A percentile compares a stretch with the other conserved stretches of the same genome.
Evolutionary conservation across 2,888 invertebrate genomes (phyloP).

Genomic region (Orthosia gothica): DNA sequence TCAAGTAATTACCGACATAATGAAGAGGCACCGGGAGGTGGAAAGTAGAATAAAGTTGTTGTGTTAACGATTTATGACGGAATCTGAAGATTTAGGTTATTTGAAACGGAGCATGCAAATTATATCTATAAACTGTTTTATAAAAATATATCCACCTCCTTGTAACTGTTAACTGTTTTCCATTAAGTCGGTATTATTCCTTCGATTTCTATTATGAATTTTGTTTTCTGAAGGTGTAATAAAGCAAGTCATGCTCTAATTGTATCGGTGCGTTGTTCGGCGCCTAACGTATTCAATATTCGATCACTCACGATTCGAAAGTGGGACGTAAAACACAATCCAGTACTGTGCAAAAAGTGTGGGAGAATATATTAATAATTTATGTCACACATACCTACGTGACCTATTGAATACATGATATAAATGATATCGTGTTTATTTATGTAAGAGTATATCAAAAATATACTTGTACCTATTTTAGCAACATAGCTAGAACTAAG

Average conservation of each 20-base stretch:
- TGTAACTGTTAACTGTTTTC: conserved; percentile 32
- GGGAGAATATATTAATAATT: conserved; percentile 26
- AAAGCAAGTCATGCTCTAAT: conserved; percentile 57
- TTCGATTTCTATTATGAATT: conserved; percentile 38
- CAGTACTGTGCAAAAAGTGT: conserved; percentile 23
- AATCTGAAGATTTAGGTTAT: background rate
- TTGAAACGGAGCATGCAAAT: conserved; percentile 19
- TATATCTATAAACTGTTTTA: background rate
- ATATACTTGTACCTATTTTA: conserved; percentile 3
- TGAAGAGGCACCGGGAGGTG: conserved; percentile 9
- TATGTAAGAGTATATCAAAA: background rate
- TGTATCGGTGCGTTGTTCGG: conserved; percentile 30
- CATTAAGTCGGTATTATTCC: conserved; percentile 31
- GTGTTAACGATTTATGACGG: conserved; percentile 24
- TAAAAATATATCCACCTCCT: conserved; percentile 15
- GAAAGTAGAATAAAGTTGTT: conserved; percentile 23
- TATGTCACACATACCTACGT: conserved; percentile 23
- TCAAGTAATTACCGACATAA: conserved; percentile 35
- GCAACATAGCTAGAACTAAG: background rate
- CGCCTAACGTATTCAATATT: conserved; percentile 39
- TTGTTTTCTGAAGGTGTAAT: conserved; percentile 24
- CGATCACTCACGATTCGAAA: conserved; percentile 30
- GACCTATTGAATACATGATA: conserved; percentile 2
- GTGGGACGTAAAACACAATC: conserved; percentile 22
- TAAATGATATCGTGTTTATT: conserved; percentile 1